phyloP scores from a whole-genome alignment of 2,888 invertebrate species.

The Teinopalpus imperialis region DNA sequence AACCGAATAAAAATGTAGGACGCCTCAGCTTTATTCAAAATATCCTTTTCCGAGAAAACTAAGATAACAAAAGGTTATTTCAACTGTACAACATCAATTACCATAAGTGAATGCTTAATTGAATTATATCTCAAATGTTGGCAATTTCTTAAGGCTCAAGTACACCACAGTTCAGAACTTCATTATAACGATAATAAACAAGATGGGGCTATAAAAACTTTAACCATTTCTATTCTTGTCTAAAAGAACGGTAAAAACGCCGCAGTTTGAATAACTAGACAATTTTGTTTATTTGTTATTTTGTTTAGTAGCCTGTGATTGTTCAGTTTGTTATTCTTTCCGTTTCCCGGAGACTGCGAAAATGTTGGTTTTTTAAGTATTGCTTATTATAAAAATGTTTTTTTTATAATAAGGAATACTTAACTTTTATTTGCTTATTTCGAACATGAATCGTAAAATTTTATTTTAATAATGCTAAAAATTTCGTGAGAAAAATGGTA shows the following conservation, averaged over 20 bases:
- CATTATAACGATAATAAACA: constrained; percentile 25
- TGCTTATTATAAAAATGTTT: constrained; percentile 2
- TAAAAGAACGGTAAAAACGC: constrained; percentile 13
- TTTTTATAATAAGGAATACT: too few species aligned
- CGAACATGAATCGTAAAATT: too few species aligned
- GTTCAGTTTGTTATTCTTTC: constrained; percentile 20
- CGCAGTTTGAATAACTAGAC: constrained; percentile 22
- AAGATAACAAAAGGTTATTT: too few species aligned
- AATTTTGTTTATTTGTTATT: constrained; percentile 23
- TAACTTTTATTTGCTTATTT: too few species aligned
- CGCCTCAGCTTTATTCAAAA: too few species aligned
- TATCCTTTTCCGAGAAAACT: too few species aligned
- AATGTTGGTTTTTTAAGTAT: constrained; percentile 1
- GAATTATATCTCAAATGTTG: constrained; percentile 12
- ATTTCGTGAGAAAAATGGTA: too few species aligned
- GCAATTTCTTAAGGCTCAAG: constrained; percentile 2
- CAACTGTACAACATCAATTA: background rate
- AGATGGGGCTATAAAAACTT: constrained; percentile 24
- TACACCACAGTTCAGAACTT: constrained; percentile 15
- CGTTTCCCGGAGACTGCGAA: background rate
- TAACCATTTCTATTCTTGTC: constrained; percentile 23
- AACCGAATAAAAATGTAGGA: too few species aligned
- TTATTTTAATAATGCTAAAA: too few species aligned
- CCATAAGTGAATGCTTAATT: constrained; percentile 8
- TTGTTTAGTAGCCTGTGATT: constrained; percentile 10